These are phyloP conservation scores for Orestias chungarensis DNA, from an alignment of 2,797 vertebrate genomes.

Conservation along the genomic window DNA sequence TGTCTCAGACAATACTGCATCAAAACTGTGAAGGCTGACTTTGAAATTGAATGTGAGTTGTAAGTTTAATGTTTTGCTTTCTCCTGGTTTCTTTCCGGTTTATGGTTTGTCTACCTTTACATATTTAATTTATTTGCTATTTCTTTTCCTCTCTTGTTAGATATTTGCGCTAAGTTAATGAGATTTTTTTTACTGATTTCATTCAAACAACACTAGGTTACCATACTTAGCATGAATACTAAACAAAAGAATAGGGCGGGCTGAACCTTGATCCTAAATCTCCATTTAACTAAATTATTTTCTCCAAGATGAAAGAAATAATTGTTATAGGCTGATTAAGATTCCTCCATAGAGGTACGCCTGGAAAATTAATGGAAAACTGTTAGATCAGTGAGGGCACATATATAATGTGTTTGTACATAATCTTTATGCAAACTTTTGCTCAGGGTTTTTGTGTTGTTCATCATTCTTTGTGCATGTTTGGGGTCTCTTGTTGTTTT, in stretches of 20 bases:
- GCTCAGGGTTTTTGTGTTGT: slow-evolving; percentile 74
- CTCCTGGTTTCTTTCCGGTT: slow-evolving; percentile 17
- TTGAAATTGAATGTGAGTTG: slow-evolving; percentile 24
- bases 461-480: slow-evolving; percentile 54
- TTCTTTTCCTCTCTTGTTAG: slow-evolving; percentile 43
- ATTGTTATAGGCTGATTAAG: slow-evolving; percentile 82
- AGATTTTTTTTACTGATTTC: slow-evolving; percentile 76
- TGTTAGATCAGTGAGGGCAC: slow-evolving; percentile 66
- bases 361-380: slow-evolving; percentile 77
- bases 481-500: slow-evolving; percentile 66
- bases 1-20: slow-evolving; percentile 35
- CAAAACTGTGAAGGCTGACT: slow-evolving; percentile 26
- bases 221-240: slow-evolving; percentile 72
- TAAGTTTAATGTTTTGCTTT: slow-evolving; percentile 21
- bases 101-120: slow-evolving; percentile 23
- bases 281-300: slow-evolving; percentile 72
- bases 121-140: slow-evolving; percentile 26
- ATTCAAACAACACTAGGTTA: slow-evolving; percentile 73
- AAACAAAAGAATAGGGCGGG: slow-evolving; percentile 66
- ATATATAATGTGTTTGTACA: slow-evolving; percentile 77
- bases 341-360: slow-evolving; percentile 75
- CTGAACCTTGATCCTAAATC: slow-evolving; percentile 77
- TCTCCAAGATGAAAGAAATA: slow-evolving; percentile 76
- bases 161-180: slow-evolving; percentile 73
- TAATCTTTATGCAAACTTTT: slow-evolving; percentile 81